A percentile compares a stretch with the other conserved stretches of the same genome.
Evolutionary conservation across 64 coral and sea anemone species (phyloP).

Genomic region (Astreopora myriophthalma): DNA sequence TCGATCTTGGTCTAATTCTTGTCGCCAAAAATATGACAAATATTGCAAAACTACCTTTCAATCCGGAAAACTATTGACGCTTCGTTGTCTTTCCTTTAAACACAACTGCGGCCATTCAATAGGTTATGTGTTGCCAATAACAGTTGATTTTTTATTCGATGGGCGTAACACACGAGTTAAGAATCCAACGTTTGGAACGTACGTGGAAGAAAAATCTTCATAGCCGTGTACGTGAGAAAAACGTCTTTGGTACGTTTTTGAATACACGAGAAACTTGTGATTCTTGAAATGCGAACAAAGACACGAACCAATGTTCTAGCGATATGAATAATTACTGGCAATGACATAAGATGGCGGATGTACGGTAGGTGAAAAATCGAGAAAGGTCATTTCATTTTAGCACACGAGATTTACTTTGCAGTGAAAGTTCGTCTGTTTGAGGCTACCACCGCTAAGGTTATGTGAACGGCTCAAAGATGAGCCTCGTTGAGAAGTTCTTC

Average conservation of each 20-base stretch:
- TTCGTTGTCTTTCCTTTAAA: constrained; percentile 34
- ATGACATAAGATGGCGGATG: constrained; percentile 58
- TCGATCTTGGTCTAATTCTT: background rate
- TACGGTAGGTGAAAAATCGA: constrained; percentile 46
- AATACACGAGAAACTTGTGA: constrained; percentile 43
- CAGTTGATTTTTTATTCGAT: constrained; percentile 55
- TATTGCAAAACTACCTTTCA: background rate
- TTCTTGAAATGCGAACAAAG: constrained; percentile 65
- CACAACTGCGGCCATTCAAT: constrained; percentile 35
- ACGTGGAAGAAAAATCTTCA: constrained; percentile 19
- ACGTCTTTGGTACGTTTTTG: background rate
- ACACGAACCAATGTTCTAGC: constrained; percentile 70
- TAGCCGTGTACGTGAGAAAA: background rate
- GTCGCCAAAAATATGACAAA: background rate
- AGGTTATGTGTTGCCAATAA: constrained; percentile 56
- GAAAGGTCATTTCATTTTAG: constrained; percentile 16
- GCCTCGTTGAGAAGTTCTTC: constrained; percentile 54
- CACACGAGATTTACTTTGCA: background rate
- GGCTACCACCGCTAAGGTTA: background rate
- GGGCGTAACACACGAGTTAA: constrained; percentile 44
- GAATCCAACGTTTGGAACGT: constrained; percentile 34
- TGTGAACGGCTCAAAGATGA: background rate
- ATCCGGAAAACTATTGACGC: constrained; percentile 21
- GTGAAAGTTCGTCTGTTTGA: background rate
- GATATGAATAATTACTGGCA: constrained; percentile 83